Evolutionary conservation across 2,113 vertebrate species (phyloP).

Genomic region (Cebus imitator): DNA sequence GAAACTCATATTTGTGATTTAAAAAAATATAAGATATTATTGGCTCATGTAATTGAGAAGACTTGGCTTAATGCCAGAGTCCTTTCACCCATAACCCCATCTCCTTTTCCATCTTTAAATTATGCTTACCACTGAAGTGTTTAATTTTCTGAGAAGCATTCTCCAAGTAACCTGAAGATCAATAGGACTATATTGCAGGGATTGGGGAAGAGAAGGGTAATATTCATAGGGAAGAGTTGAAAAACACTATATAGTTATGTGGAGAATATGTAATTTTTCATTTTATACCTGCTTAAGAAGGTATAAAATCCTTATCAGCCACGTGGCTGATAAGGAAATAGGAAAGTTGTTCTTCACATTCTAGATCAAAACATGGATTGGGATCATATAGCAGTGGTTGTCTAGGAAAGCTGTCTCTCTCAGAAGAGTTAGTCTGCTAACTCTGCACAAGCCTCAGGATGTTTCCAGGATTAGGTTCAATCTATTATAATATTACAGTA

Average conservation of each 20-base stretch:
- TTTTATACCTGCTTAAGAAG: neutral
- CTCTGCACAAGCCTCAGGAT: neutral
- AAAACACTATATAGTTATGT: neutral
- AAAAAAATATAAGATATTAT: neutral
- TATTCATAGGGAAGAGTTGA: too few species aligned
- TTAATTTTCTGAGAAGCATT: neutral
- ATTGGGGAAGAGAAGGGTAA: neutral
- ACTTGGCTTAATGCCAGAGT: neutral
- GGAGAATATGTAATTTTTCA: neutral
- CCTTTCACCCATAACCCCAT: neutral
- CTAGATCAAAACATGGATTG: neutral
- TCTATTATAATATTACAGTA: neutral
- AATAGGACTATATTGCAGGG: fast-evolving
- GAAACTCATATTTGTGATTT: neutral
- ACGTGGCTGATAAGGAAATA: neutral
- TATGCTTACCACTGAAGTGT: neutral
- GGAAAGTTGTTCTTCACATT: neutral
- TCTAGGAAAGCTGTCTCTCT: neutral
- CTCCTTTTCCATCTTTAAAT: neutral
- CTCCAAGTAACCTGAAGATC: neutral
- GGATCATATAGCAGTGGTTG: neutral
- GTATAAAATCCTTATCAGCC: neutral
- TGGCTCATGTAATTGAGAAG: neutral
- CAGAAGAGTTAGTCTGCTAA: neutral
- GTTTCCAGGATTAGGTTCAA: neutral